Conservation (phyloP, 2,113 vertebrate species). For the Brachyhypopomus gauderio region DNA sequence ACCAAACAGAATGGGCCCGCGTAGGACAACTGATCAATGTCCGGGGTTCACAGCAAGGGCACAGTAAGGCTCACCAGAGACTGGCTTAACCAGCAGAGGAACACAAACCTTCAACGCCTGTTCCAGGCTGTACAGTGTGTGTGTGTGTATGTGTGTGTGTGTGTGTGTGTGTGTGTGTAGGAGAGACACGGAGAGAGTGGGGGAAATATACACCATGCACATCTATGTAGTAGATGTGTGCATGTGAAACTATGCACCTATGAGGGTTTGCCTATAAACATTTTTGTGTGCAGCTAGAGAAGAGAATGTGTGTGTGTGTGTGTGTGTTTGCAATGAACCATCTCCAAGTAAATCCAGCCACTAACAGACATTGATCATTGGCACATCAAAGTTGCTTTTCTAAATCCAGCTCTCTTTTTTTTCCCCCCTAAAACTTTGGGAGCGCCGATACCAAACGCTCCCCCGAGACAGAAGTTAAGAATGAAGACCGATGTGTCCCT, state of each 20-base stretch:
- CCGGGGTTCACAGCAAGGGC: slow-evolving; percentile 74
- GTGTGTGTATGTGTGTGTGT: slow-evolving; percentile 33
- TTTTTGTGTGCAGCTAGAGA: neutral
- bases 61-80: slow-evolving; percentile 70
- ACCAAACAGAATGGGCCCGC: slow-evolving; percentile 69
- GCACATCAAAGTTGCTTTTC: slow-evolving; percentile 76
- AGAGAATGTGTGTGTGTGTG: neutral
- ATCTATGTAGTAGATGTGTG: neutral
- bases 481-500: slow-evolving; percentile 69
- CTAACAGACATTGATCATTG: slow-evolving; percentile 76
- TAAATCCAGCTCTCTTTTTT: slow-evolving; percentile 73
- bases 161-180: slow-evolving; percentile 44
- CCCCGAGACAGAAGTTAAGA: slow-evolving; percentile 67
- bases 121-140: slow-evolving; percentile 55
- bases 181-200: neutral
- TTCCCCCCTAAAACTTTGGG: slow-evolving; percentile 64
- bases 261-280: neutral
- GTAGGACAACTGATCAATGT: slow-evolving; percentile 72
- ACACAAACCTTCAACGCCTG: slow-evolving; percentile 73
- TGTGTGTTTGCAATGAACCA: slow-evolving; percentile 67
- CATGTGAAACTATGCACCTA: slow-evolving; percentile 3
- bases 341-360: slow-evolving; percentile 76
- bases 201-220: too few species aligned
- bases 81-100: slow-evolving; percentile 78
- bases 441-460: slow-evolving; percentile 74